A percentile compares a stretch with the other conserved stretches of the same genome.
Evolutionary conservation across 2,113 vertebrate species (phyloP).

Genomic region (Carassius gibelio): DNA sequence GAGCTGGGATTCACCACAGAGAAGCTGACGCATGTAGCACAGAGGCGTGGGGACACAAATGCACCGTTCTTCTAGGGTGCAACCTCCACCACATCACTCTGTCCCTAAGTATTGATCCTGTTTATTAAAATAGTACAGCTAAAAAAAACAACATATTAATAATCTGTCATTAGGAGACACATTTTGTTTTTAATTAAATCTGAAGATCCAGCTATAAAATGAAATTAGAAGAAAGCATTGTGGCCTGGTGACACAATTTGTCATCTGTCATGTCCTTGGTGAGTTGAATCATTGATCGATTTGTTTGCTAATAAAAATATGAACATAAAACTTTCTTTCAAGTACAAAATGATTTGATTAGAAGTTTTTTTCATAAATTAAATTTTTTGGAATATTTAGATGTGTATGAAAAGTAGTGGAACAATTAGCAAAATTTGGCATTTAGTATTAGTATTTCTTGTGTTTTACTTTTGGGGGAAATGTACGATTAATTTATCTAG

Average conservation of each 20-base stretch:
- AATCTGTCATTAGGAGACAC: background rate
- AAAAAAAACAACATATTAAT: background rate
- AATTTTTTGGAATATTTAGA: too few relatives aligned
- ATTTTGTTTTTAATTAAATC: background rate
- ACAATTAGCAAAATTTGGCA: too few relatives aligned
- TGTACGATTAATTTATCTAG: background rate
- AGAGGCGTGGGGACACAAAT: conserved; percentile 24
- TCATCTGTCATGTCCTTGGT: background rate
- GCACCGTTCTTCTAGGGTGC: conserved; percentile 26
- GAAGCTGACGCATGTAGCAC: conserved; percentile 28
- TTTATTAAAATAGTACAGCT: conserved; percentile 4
- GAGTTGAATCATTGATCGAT: background rate
- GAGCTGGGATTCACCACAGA: conserved; percentile 57
- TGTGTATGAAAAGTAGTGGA: too few relatives aligned
- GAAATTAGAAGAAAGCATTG: background rate
- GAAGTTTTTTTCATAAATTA: too few relatives aligned
- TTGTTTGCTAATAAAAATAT: background rate
- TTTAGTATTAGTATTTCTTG: too few relatives aligned
- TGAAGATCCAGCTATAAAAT: background rate
- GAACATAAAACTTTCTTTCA: background rate
- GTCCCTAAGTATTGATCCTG: conserved; percentile 34
- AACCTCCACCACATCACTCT: conserved; percentile 30
- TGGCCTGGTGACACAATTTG: background rate
- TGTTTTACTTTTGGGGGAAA: too few relatives aligned
- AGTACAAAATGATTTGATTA: background rate